phyloP scores from a whole-genome alignment of 2,113 vertebrate genomes.

The Solea senegalensis region DNA sequence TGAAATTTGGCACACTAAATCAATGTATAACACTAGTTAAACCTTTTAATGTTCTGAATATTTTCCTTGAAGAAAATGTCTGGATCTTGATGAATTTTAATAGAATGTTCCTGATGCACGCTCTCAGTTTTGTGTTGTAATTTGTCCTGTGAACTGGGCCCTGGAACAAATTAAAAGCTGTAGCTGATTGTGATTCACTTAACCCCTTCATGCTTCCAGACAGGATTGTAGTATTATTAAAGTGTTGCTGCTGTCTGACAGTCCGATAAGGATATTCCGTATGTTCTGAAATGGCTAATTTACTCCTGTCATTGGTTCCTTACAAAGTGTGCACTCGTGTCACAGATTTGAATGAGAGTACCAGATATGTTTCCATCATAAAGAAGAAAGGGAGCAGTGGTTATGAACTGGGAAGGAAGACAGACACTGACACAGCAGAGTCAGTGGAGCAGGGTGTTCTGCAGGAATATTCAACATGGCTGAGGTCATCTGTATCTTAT shows the following conservation, averaged over 20 bases:
- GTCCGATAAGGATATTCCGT: constrained; percentile 53
- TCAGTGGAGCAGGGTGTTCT: constrained; percentile 20
- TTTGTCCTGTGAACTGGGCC: background rate
- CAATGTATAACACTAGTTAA: no score
- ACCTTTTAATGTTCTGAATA: no score
- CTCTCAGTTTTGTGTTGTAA: background rate
- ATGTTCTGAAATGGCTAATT: constrained; percentile 68
- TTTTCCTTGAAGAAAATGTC: background rate
- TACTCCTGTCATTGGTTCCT: constrained; percentile 33
- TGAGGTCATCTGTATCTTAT: constrained; percentile 45
- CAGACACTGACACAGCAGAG: constrained; percentile 14
- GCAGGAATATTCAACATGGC: constrained; percentile 35
- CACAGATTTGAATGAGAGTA: constrained; percentile 41
- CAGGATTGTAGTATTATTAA: constrained; percentile 71
- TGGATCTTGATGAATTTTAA: background rate
- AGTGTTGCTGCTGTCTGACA: constrained; percentile 75
- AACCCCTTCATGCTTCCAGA: constrained; percentile 67
- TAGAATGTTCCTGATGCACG: background rate
- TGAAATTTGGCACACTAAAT: no score
- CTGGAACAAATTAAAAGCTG: constrained; percentile 41
- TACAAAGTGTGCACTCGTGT: constrained; percentile 41
- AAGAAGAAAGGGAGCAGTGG: constrained; percentile 26
- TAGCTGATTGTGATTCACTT: constrained; percentile 7
- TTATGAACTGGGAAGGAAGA: constrained; percentile 22
- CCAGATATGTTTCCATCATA: constrained; percentile 50